These are phyloP conservation scores for Stegophylla sp. DNA, from an alignment of 2,888 invertebrate genomes.

Conservation along the genomic window DNA sequence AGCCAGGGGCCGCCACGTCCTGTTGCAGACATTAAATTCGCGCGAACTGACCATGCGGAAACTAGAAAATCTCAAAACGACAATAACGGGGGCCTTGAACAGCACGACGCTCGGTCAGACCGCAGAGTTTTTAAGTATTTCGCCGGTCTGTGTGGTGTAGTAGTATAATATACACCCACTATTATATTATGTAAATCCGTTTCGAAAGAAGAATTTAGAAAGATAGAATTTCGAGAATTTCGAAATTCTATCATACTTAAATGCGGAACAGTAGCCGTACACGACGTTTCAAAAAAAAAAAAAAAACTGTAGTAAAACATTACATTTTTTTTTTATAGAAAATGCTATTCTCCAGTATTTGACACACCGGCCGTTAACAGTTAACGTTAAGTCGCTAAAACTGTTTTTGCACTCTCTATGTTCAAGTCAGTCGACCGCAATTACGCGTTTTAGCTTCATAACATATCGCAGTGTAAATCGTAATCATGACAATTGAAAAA, in stretches of 20 bases:
- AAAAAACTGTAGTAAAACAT: too few relatives aligned
- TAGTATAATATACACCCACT: too few relatives aligned
- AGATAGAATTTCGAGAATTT: too few relatives aligned
- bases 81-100: background rate
- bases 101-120: background rate
- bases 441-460: background rate
- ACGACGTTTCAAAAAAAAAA: too few relatives aligned
- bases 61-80: constrained; percentile 1
- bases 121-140: too few relatives aligned
- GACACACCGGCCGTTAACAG: too few relatives aligned
- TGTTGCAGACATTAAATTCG: constrained; percentile 14
- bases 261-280: too few relatives aligned
- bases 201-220: too few relatives aligned
- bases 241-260: too few relatives aligned
- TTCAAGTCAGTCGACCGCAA: background rate
- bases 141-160: too few relatives aligned
- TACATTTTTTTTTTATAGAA: too few relatives aligned
- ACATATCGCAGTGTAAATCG: constrained; percentile 1
- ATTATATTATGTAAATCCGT: too few relatives aligned
- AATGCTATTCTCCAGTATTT: background rate
- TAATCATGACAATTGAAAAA: constrained; percentile 31
- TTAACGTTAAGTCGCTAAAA: background rate
- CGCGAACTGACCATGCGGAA: background rate
- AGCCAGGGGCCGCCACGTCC: background rate
- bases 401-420: background rate